Conservation (phyloP, 2,797 vertebrate genomes). For the Otolemur crassicaudatus region DNA sequence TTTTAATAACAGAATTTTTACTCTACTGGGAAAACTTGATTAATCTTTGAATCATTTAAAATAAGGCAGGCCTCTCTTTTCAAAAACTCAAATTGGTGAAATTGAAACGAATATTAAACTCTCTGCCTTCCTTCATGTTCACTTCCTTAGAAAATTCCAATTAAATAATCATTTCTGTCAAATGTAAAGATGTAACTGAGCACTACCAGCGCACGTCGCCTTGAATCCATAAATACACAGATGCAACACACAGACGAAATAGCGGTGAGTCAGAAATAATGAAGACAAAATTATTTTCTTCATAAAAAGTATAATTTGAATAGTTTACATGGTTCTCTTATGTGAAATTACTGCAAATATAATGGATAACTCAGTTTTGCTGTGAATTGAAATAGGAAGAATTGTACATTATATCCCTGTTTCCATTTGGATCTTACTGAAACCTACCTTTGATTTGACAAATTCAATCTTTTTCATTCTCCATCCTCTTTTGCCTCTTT, state of each 20-base stretch:
- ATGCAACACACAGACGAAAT: not conserved
- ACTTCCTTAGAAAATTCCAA: constrained; percentile 58
- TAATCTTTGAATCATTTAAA: constrained; percentile 70
- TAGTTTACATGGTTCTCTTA: not conserved
- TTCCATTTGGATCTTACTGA: not conserved
- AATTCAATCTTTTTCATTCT: not conserved
- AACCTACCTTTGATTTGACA: not conserved
- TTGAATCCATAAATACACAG: not conserved
- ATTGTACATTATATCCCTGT: not conserved
- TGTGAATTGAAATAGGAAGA: not conserved
- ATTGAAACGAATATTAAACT: constrained; percentile 67
- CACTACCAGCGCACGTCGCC: not conserved
- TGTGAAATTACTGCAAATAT: not conserved
- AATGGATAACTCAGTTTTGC: not conserved
- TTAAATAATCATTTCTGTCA: constrained; percentile 26
- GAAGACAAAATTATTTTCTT: not conserved
- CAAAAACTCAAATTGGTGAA: constrained; percentile 46
- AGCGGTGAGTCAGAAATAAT: not conserved
- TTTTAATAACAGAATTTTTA: constrained; percentile 56
- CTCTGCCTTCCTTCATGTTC: not conserved
- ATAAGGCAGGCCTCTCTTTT: constrained; percentile 44
- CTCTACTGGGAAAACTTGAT: constrained; percentile 51
- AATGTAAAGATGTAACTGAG: not conserved
- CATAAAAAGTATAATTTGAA: not conserved
- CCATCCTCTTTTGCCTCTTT: not conserved